Base-by-base conservation (phyloP, 2,113 vertebrate genomes). In the Heloderma charlesbogerti region DNA sequence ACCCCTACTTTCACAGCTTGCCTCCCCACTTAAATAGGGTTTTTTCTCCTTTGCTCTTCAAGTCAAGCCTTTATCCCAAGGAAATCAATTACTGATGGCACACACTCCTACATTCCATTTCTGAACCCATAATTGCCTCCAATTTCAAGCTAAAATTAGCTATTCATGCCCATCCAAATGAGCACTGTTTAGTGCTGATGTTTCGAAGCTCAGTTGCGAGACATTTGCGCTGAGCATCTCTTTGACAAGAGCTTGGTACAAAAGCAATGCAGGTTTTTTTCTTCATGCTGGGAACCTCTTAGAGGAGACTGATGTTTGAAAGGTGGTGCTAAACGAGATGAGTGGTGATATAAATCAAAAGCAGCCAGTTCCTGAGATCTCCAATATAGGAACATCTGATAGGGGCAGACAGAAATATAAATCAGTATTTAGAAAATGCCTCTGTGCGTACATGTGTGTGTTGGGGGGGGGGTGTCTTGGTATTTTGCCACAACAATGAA, bases 141-240 rank as follows among this genome's bases (percentile, higher is more conserved):
- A 95, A 96, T 97, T 97, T 94, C 91, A 92, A 93, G 92, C 95
- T 97, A 97, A 96, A 97, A 96, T 96, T 97, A 97, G 96, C 95
- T 93, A 91, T 96, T 95, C 92, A 93, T 93, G 93, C 90, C 34
- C 95, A 94, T 94, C 95, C 95, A 96, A 97, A 96, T 93, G 95
- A 96, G 93, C 95, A 96, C 95, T 95, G 94, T 94, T 96, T 96
- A 95, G 88, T 90, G 91, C 86, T 95, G 93, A 95, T 95, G 93
- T 94, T 92, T 81, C 27, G 92, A 96, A 95, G 89, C 48, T 7
- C 92, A 80, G 92, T 89, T 95, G 94, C 90, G 60, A 96, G 93
- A 95, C 86, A 92, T 92, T 94, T 94, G 92, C 95, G 86, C 90
- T 80, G 93, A 94, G 91, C 89, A 94, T 92, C 91, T 90, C 93